These are phyloP conservation scores for Sphyrna mokarran DNA, from an alignment of 2,113 vertebrate genomes.

Conservation along the genomic window DNA sequence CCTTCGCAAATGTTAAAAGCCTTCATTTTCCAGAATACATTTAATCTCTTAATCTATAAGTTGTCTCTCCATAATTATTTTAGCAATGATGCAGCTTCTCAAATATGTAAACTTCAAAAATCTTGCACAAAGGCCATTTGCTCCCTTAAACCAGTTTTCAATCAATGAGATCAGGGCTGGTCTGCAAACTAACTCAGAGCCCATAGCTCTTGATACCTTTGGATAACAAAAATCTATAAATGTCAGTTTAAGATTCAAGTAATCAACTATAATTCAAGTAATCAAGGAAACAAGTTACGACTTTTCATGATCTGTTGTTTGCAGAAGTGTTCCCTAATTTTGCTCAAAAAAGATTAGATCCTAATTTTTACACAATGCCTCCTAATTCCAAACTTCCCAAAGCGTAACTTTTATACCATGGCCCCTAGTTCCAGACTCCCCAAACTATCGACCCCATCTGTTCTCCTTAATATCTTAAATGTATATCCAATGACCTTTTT, in stretches of 20 bases:
- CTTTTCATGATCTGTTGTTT: background rate
- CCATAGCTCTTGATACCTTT: background rate
- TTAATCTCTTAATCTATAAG: background rate
- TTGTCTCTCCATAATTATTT: background rate
- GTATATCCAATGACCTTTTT: background rate
- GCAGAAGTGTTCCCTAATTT: background rate
- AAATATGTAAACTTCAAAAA: background rate
- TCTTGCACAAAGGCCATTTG: background rate
- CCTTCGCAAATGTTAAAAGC: background rate
- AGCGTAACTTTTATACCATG: background rate
- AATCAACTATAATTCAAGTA: too few species aligned
- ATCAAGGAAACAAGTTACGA: background rate
- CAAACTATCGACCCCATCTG: background rate
- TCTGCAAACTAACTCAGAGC: background rate
- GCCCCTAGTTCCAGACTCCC: background rate
- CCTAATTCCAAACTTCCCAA: too few species aligned
- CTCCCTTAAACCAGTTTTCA: background rate
- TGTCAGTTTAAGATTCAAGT: background rate
- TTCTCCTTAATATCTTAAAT: background rate
- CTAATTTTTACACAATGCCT: background rate
- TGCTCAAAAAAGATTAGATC: background rate
- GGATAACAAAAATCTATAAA: too few species aligned
- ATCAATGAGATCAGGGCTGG: background rate
- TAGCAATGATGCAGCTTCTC: background rate
- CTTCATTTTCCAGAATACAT: background rate